These are phyloP conservation scores for Elgonia sp. DNA, from an alignment of 2,888 invertebrate genomes.

Conservation along the genomic window DNA sequence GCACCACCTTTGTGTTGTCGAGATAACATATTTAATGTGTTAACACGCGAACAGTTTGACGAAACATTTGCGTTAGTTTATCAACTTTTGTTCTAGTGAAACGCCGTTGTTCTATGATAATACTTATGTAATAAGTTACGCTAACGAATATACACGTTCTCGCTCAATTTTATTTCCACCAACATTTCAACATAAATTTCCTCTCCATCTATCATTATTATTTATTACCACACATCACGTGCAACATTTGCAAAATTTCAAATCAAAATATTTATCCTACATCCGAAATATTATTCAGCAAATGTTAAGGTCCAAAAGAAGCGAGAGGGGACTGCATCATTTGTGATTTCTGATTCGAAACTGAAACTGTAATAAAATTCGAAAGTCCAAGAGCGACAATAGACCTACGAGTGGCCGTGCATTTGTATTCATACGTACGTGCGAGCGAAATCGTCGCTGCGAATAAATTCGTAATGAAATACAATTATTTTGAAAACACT, in stretches of 20 bases:
- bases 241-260: too few relatives aligned
- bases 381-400: slow-evolving; percentile 22
- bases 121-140: slow-evolving; percentile 46
- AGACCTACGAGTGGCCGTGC: slow-evolving; percentile 36
- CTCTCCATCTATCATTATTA: too few relatives aligned
- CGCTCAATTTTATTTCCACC: too few relatives aligned
- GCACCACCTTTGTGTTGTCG: slow-evolving; percentile 14
- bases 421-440: slow-evolving; percentile 69
- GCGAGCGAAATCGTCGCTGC: slow-evolving; percentile 63
- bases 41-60: slow-evolving; percentile 34
- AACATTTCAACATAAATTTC: too few relatives aligned
- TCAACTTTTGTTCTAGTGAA: slow-evolving; percentile 48
- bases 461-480: slow-evolving; percentile 74
- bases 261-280: too few relatives aligned
- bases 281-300: too few relatives aligned
- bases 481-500: slow-evolving; percentile 73
- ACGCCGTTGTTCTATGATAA: slow-evolving; percentile 29
- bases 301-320: too few relatives aligned
- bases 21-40: slow-evolving; percentile 43
- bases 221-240: too few relatives aligned
- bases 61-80: slow-evolving; percentile 46
- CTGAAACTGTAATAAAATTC: background rate
- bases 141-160: slow-evolving; percentile 26
- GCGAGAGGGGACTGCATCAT: too few relatives aligned
- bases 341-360: background rate